phyloP scores from a whole-genome alignment of 2,797 vertebrate genomes.

The Enteromius anoplus region DNA sequence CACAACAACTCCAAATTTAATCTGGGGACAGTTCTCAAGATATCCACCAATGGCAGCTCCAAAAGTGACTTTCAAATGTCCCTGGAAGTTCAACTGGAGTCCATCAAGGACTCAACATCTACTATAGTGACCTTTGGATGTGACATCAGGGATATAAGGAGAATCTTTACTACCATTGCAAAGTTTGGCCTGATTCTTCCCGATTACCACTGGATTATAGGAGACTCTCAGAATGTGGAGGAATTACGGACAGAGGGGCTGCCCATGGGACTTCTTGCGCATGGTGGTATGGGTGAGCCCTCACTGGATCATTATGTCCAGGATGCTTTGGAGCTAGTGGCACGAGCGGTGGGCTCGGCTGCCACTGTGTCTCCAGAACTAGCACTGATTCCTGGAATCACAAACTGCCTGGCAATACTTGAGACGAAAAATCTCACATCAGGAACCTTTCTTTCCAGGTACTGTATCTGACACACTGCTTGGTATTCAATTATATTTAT shows the following conservation, averaged over 20 bases:
- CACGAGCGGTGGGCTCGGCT: constrained; percentile 89
- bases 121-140: constrained; percentile 94
- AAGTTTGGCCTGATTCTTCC: constrained; percentile 80
- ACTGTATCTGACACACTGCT: constrained; percentile 52
- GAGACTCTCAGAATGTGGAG: constrained; percentile 93
- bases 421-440: constrained; percentile 85
- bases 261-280: constrained; percentile 90
- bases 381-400: constrained; percentile 92
- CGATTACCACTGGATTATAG: constrained; percentile 92
- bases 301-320: constrained; percentile 92
- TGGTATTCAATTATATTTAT: not conserved
- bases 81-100: constrained; percentile 82
- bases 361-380: constrained; percentile 86
- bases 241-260: constrained; percentile 92
- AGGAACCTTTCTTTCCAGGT: constrained; percentile 94
- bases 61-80: constrained; percentile 77
- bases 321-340: constrained; percentile 90
- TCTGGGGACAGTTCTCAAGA: constrained; percentile 87
- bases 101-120: constrained; percentile 81
- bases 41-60: constrained; percentile 78
- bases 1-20: constrained; percentile 92
- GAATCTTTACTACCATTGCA: constrained; percentile 81
- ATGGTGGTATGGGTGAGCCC: constrained; percentile 88
- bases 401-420: constrained; percentile 88
- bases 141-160: constrained; percentile 86